Percentiles rank a stretch among this genome's conserved stretches.
Evolutionary conservation across 2,797 vertebrate species (phyloP).

Genomic region (Rallus crepitans): DNA sequence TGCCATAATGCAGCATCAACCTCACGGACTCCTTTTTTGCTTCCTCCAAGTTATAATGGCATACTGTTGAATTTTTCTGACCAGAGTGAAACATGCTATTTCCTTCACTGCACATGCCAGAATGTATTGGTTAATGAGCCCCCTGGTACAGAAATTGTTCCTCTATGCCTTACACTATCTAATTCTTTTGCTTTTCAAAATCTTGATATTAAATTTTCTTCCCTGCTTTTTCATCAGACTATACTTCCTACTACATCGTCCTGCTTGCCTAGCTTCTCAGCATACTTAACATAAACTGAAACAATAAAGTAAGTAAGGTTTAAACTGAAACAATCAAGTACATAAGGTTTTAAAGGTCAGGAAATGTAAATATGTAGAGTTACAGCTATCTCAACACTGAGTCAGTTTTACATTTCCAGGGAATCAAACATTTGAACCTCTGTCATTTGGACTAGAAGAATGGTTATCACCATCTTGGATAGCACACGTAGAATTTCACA

Average conservation of each 20-base stretch:
- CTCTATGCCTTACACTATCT: neutral
- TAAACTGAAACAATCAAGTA: neutral
- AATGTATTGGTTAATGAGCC: neutral
- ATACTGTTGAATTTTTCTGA: neutral
- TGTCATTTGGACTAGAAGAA: neutral
- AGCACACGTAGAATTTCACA: neutral
- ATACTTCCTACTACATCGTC: neutral
- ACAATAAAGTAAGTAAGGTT: neutral
- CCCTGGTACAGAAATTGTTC: neutral
- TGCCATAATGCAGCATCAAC: neutral
- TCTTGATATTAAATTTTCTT: neutral
- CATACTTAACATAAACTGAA: neutral
- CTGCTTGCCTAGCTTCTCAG: neutral
- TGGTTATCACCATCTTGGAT: neutral
- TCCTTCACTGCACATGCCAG: neutral
- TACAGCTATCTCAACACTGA: neutral
- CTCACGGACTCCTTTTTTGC: neutral
- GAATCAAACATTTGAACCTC: neutral
- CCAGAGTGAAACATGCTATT: neutral
- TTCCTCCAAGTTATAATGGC: neutral
- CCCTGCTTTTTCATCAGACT: neutral
- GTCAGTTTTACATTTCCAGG: neutral
- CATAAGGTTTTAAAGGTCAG: neutral
- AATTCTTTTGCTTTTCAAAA: neutral
- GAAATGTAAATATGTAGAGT: neutral